These are phyloP conservation scores for Mamestra configurata DNA, from an alignment of 1,140 invertebrate genomes.

Conservation along the genomic window DNA sequence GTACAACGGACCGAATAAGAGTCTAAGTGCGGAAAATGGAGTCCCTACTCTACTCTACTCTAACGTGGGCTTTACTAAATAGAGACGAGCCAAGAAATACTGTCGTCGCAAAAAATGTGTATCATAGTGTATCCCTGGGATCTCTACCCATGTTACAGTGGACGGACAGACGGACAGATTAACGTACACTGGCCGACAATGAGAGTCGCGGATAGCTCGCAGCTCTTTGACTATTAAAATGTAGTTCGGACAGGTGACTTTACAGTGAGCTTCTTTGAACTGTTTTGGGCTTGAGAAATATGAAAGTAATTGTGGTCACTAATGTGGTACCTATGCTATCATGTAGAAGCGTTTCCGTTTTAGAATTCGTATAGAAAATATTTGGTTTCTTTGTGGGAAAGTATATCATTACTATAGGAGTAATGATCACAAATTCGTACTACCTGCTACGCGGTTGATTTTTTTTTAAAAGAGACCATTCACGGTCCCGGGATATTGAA, in stretches of 20 bases:
- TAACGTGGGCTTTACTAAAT: conserved; percentile 47
- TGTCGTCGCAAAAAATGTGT: conserved; percentile 64
- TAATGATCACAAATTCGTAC: too few relatives aligned
- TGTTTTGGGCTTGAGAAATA: neutral
- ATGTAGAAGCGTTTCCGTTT: neutral
- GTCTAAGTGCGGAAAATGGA: too few relatives aligned
- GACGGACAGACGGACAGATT: conserved; percentile 65
- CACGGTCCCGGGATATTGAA: too few relatives aligned
- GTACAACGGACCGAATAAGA: too few relatives aligned
- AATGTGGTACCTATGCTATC: neutral
- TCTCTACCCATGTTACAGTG: conserved; percentile 61
- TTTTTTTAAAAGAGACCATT: too few relatives aligned
- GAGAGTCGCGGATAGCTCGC: conserved; percentile 48
- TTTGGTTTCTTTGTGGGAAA: too few relatives aligned
- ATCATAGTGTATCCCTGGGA: conserved; percentile 59
- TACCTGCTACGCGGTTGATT: too few relatives aligned
- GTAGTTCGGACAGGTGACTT: conserved; percentile 38
- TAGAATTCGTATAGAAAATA: too few relatives aligned
- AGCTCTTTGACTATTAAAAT: conserved; percentile 47
- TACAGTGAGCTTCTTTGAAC: conserved; percentile 19
- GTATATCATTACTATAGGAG: too few relatives aligned
- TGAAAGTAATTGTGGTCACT: neutral
- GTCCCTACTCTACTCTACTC: too few relatives aligned
- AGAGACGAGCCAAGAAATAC: conserved; percentile 48
- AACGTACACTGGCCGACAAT: conserved; percentile 57